Percentiles rank a stretch among this genome's conserved stretches.
Conservation (phyloP, 37 sponge, comb jelly and placozoan genomes). For the Hexactinellida sp. region DNA sequence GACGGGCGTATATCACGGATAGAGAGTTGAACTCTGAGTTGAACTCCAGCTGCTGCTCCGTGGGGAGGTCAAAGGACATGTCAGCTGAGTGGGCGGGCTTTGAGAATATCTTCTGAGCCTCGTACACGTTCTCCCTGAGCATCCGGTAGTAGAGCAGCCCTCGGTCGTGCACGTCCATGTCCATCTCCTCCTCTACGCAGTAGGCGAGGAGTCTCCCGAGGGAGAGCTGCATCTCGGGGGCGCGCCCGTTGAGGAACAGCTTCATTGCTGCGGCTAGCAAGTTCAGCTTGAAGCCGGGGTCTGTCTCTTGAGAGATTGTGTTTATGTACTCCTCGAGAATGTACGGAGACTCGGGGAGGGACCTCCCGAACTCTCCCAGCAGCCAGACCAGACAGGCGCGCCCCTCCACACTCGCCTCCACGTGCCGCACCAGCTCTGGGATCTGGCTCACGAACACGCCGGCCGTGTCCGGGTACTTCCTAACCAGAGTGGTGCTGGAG, state of each 20-base stretch:
- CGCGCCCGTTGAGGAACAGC: slow-evolving; percentile 79
- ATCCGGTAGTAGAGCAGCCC: slow-evolving; percentile 84
- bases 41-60: slow-evolving; percentile 39
- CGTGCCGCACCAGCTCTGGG: slow-evolving; percentile 23
- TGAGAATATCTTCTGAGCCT: slow-evolving; percentile 22
- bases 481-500: slow-evolving; percentile 60
- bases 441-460: slow-evolving; percentile 64
- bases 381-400: slow-evolving; percentile 79
- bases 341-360: slow-evolving; percentile 68
- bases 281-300: slow-evolving; percentile 62
- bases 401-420: slow-evolving; percentile 42
- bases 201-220: slow-evolving; percentile 72
- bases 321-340: slow-evolving; percentile 55
- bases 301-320: slow-evolving; percentile 33
- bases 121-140: slow-evolving; percentile 50
- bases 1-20: slow-evolving; percentile 65
- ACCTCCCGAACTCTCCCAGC: slow-evolving; percentile 84
- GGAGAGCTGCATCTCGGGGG: slow-evolving; percentile 88
- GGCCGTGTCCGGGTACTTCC: slow-evolving; percentile 60
- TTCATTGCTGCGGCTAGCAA: slow-evolving; percentile 81
- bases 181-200: slow-evolving; percentile 64
- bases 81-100: not conserved
- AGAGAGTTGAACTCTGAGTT: slow-evolving; percentile 79
- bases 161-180: slow-evolving; percentile 83
- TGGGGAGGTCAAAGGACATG: not conserved